phyloP scores from a whole-genome alignment of 1,140 invertebrate genomes.

The Lepidurus apus region DNA sequence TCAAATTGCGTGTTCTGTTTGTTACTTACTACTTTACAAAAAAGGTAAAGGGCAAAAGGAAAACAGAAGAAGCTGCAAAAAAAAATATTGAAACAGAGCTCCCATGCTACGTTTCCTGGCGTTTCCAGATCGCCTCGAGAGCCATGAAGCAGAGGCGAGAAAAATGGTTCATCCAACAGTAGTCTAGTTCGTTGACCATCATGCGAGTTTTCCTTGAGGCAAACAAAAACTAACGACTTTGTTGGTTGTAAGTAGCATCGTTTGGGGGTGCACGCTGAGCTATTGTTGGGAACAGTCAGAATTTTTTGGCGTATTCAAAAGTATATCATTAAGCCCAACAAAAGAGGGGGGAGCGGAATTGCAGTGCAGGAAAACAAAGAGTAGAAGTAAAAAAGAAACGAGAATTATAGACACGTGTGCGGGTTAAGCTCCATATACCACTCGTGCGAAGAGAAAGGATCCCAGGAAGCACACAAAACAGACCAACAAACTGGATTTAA shows the following conservation, averaged over 20 bases:
- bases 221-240: background rate
- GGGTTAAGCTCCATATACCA: no score
- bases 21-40: no score
- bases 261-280: background rate
- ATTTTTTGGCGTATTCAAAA: background rate
- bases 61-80: no score
- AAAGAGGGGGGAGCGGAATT: background rate
- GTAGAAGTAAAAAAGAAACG: background rate
- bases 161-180: background rate
- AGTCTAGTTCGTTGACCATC: constrained; percentile 14
- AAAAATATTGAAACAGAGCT: no score
- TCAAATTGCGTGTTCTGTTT: background rate
- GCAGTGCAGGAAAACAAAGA: background rate
- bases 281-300: background rate
- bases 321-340: background rate
- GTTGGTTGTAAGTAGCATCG: background rate
- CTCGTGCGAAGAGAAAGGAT: no score
- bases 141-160: background rate
- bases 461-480: no score
- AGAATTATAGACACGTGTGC: no score
- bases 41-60: no score
- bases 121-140: background rate
- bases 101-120: no score
- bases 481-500: no score
- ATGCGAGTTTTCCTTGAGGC: constrained; percentile 9